Evolutionary conservation across 2,113 vertebrate species (phyloP).

Genomic region (Rhinichthys klamathensis): DNA sequence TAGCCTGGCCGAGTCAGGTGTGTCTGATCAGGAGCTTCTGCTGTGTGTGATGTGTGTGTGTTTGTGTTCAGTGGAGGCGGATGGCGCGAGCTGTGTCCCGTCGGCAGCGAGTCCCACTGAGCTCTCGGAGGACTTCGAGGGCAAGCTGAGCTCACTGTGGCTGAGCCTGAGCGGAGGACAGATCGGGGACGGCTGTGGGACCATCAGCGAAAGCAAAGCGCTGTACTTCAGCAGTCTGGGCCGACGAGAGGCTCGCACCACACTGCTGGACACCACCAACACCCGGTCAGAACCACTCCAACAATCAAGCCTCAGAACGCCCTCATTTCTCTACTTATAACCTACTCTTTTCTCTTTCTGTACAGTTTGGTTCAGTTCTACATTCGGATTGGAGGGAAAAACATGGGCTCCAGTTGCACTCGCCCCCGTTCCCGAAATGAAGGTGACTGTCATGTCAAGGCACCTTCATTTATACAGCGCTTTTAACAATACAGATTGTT

Average conservation of each 20-base stretch:
- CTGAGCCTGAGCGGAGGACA: constrained; percentile 90
- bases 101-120: constrained; percentile 86
- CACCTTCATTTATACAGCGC: too few species aligned
- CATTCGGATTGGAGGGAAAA: constrained; percentile 93
- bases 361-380: constrained; percentile 94
- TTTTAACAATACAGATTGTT: too few species aligned
- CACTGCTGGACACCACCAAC: constrained; percentile 91
- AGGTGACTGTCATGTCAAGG: constrained; percentile 73
- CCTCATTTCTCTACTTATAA: too few species aligned
- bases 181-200: constrained; percentile 88
- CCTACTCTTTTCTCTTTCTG: constrained; percentile 10
- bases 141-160: constrained; percentile 95
- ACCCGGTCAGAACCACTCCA: constrained; percentile 90
- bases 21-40: too few species aligned
- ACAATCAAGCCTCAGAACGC: constrained; percentile 57
- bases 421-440: constrained; percentile 93
- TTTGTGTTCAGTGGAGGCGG: constrained; percentile 68
- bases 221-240: constrained; percentile 93
- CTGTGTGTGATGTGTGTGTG: constrained; percentile 59
- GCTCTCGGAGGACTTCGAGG: constrained; percentile 95
- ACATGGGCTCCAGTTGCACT: constrained; percentile 86
- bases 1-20: too few species aligned
- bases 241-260: constrained; percentile 88
- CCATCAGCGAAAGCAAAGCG: constrained; percentile 88
- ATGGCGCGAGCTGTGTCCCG: constrained; percentile 92